Evolutionary conservation across 2,888 invertebrate genomes (phyloP), one percentile per base, ranked within the genome.

Genomic region (Choreutis nemorana): DNA sequence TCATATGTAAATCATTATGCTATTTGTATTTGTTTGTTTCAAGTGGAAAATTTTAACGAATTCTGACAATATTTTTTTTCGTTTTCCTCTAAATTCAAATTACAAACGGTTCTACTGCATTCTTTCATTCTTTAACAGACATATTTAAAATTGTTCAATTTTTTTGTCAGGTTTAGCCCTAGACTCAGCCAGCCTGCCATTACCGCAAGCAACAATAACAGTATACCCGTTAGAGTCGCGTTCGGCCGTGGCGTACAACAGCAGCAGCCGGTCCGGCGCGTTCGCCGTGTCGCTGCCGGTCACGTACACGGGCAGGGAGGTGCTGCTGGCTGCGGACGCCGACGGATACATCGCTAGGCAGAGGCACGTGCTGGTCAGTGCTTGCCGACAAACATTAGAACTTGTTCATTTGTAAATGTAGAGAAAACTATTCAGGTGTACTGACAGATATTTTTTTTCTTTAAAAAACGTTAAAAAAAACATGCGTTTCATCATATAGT

Each of bases 341-440:
- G 56, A 75, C 3, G 87, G 88, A 0, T 90, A 87, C 47, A 66
- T 85, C 29, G 50, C 81, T 1, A 65, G 64, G 23, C 75, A 80
- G 14, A 84, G 80, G 42, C 57, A 81, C 28, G 55, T 86, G 4
- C 59, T 58, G 41, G 77, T 77, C 13, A 53, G 55, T 43, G n/a
- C n/a, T n/a, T 11, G 5, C n/a, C 16, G 13, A 28, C n/a, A n/a
- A n/a, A n/a, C n/a, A n/a, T n/a, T n/a, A n/a, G n/a, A n/a, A n/a
- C n/a, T n/a, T 23, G 4, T 18, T 6, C 2, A 26, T 4, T 5
- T 7, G 4, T 26, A 12, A 26, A 7, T 13, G n/a, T n/a, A 26
- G 4, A 6, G 11, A 5, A 8, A 4, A 6, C 4, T 26, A 13
- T 26, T 26, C 12, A 26, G n/a, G n/a, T n/a, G n/a, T n/a, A n/a